These are phyloP conservation scores for Abramis brama DNA, from an alignment of 2,113 vertebrate species.

Conservation along the genomic window DNA sequence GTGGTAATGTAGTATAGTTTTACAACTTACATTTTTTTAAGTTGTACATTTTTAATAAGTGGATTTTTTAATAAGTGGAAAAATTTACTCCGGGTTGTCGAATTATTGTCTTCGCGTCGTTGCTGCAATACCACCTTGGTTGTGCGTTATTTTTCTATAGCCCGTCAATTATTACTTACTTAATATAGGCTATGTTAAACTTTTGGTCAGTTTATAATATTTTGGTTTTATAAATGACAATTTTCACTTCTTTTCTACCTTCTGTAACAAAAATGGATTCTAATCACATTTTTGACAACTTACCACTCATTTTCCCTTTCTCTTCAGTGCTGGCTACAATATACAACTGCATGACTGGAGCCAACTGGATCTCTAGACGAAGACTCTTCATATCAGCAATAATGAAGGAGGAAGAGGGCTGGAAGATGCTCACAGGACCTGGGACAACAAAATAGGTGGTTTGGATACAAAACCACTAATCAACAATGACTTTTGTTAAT, in stretches of 20 bases:
- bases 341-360: conserved; percentile 53
- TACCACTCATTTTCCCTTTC: conserved; percentile 47
- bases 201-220: too few species aligned
- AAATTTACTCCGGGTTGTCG: too few species aligned
- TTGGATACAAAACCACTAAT: not conserved
- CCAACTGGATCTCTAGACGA: conserved; percentile 37
- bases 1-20: too few species aligned
- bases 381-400: conserved; percentile 32
- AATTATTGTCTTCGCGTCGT: too few species aligned
- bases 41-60: too few species aligned
- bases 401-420: conserved; percentile 39
- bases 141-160: too few species aligned
- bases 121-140: too few species aligned
- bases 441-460: not conserved
- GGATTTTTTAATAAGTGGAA: too few species aligned
- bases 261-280: not conserved
- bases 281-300: not conserved
- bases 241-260: not conserved
- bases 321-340: conserved; percentile 12
- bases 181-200: too few species aligned
- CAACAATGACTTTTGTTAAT: not conserved
- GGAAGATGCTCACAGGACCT: conserved; percentile 31
- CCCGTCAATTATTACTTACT: too few species aligned
- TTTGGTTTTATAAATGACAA: too few species aligned
- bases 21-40: too few species aligned